A percentile compares a stretch with the other conserved stretches of the same genome.
phyloP scores from a whole-genome alignment of 1,140 invertebrate species.

The Drosophila quadrilineata region DNA sequence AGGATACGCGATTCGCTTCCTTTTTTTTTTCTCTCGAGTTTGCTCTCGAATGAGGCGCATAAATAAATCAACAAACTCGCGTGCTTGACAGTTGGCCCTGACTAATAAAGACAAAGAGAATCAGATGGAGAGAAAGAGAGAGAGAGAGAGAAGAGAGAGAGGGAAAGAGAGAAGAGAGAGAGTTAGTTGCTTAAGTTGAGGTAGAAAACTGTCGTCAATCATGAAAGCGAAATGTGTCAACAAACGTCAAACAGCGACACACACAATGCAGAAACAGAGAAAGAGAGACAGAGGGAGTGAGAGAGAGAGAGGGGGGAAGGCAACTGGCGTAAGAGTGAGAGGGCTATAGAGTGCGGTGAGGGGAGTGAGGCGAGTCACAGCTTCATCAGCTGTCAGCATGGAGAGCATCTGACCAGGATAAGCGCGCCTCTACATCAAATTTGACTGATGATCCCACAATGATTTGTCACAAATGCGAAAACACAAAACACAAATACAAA shows the following conservation, averaged over 20 bases:
- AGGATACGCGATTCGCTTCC: constrained; percentile 54
- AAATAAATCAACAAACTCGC: constrained; percentile 74
- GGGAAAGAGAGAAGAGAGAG: background rate
- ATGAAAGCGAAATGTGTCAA: constrained; percentile 76
- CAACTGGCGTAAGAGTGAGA: background rate
- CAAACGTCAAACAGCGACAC: constrained; percentile 58
- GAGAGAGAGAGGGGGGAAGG: background rate
- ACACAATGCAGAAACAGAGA: constrained; percentile 42
- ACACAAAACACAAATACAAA: constrained; percentile 1
- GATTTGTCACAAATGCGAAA: constrained; percentile 57
- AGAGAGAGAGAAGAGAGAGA: background rate
- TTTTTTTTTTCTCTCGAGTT: constrained; percentile 31
- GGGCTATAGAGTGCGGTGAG: background rate
- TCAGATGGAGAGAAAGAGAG: background rate
- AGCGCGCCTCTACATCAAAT: constrained; percentile 53
- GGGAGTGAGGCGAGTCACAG: constrained; percentile 10
- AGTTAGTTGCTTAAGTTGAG: too few species aligned
- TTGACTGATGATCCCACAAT: constrained; percentile 69
- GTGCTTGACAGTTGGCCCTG: constrained; percentile 56
- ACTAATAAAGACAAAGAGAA: constrained; percentile 34
- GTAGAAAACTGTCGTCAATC: too few species aligned
- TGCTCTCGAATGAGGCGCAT: too few species aligned
- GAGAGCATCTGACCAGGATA: constrained; percentile 35
- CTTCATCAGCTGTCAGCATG: constrained; percentile 60
- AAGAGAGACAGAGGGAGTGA: background rate